Evolutionary conservation across 2,888 invertebrate genomes (phyloP).

Genomic region (Xylota segnis): DNA sequence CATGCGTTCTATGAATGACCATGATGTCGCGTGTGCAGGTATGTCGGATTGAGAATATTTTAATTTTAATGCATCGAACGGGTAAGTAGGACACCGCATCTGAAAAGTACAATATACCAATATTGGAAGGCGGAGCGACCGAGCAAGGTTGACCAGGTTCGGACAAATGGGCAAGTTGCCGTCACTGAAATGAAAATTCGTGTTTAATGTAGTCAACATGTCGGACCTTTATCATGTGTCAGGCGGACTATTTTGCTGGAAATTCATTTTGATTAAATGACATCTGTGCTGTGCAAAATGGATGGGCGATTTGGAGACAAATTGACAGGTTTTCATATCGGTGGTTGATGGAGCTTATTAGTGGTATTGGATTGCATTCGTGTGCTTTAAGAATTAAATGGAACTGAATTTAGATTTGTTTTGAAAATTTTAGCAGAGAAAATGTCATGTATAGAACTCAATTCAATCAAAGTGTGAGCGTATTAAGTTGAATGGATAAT

Average conservation of each 20-base stretch:
- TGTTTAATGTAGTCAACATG: slow-evolving; percentile 32
- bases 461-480: too few relatives aligned
- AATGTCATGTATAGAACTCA: too few relatives aligned
- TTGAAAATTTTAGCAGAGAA: too few relatives aligned
- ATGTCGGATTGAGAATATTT: not conserved
- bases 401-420: too few relatives aligned
- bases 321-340: slow-evolving; percentile 37
- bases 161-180: slow-evolving; percentile 25
- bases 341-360: slow-evolving; percentile 5
- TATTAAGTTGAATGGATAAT: too few relatives aligned
- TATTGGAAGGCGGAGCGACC: not conserved
- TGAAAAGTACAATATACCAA: slow-evolving; percentile 12
- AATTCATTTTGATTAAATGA: slow-evolving; percentile 24
- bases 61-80: slow-evolving; percentile 1
- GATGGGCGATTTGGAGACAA: slow-evolving; percentile 16
- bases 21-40: not conserved
- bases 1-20: not conserved
- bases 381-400: too few relatives aligned
- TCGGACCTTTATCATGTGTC: slow-evolving; percentile 17
- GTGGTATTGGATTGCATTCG: not conserved
- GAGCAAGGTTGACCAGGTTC: slow-evolving; percentile 38
- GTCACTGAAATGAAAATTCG: slow-evolving; percentile 43
- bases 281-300: slow-evolving; percentile 2
- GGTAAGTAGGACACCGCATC: not conserved
- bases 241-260: slow-evolving; percentile 4